Percentiles rank a stretch among this genome's conserved stretches.
Conservation (phyloP, 2,888 invertebrate species). For the Drosophila niveifrons region DNA sequence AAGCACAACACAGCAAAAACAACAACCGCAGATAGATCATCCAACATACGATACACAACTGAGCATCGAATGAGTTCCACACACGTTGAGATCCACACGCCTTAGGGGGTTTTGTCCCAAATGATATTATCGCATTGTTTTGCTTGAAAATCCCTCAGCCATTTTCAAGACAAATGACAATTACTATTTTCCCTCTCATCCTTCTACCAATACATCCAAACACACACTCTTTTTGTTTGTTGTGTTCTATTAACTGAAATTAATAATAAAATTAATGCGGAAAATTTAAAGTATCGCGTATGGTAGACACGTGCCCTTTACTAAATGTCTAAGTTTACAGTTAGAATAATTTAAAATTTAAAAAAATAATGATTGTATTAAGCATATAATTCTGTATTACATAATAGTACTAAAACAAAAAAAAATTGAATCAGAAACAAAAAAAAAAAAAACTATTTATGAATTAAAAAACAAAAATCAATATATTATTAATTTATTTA, state of each 20-base stretch:
- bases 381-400: conserved; percentile 73
- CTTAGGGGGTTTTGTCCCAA: conserved; percentile 41
- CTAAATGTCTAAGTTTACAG: conserved; percentile 73
- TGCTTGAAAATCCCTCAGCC: conserved; percentile 53
- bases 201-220: conserved; percentile 7
- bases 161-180: conserved; percentile 42
- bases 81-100: conserved; percentile 39
- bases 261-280: conserved; percentile 30
- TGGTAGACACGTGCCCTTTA: conserved; percentile 66
- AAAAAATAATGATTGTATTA: conserved; percentile 69
- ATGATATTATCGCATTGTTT: conserved; percentile 60
- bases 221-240: conserved; percentile 35
- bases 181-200: conserved; percentile 16
- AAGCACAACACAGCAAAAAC: conserved; percentile 51
- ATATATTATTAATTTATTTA: conserved; percentile 28
- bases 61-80: conserved; percentile 63
- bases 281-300: conserved; percentile 53
- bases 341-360: conserved; percentile 74
- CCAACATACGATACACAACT: conserved; percentile 17
- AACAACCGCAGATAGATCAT: conserved; percentile 17
- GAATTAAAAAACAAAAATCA: conserved; percentile 55
- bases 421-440: conserved; percentile 49
- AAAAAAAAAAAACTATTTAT: conserved; percentile 61
- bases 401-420: conserved; percentile 71
- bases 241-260: conserved; percentile 41